phyloP scores from a whole-genome alignment of 2,113 vertebrate genomes.

The Mustela lutreola region DNA sequence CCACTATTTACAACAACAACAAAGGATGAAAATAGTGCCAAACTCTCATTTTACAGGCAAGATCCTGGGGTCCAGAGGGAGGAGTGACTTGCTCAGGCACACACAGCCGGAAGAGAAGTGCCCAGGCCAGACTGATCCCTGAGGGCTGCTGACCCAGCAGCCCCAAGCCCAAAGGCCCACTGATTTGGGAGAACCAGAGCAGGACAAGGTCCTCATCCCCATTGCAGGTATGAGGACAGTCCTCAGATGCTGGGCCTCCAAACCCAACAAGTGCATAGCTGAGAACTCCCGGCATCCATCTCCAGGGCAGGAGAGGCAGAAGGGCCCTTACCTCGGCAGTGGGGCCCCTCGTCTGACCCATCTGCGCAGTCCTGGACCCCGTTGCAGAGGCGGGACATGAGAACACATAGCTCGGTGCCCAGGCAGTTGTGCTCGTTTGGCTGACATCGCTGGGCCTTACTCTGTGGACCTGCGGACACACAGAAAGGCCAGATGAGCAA shows the following conservation, averaged over 20 bases:
- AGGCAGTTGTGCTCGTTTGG: constrained; percentile 96
- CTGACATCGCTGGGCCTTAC: constrained; percentile 93
- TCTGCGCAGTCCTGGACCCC: constrained; percentile 94
- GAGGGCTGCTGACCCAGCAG: not conserved
- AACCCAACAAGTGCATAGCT: not conserved
- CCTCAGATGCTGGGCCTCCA: rapidly evolving
- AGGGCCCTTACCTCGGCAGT: constrained; percentile 92
- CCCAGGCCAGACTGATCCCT: not conserved
- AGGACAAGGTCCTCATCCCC: constrained; percentile 34
- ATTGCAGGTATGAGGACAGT: not conserved
- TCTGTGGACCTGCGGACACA: constrained; percentile 92
- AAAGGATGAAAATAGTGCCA: not conserved
- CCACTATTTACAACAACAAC: not conserved
- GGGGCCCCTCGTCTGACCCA: constrained; percentile 94
- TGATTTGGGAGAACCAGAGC: not conserved
- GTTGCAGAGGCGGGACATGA: constrained; percentile 95
- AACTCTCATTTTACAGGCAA: constrained; percentile 12
- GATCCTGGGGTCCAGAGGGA: not conserved
- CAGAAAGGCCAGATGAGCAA: not conserved
- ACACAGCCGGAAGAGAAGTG: not conserved
- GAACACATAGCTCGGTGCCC: constrained; percentile 95
- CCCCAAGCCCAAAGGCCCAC: not conserved
- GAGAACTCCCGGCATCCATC: rapidly evolving
- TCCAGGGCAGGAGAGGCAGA: not conserved
- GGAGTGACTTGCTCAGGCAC: not conserved